Conservation (phyloP, 1,140 invertebrate species). For the Leptopilina boulardi region DNA sequence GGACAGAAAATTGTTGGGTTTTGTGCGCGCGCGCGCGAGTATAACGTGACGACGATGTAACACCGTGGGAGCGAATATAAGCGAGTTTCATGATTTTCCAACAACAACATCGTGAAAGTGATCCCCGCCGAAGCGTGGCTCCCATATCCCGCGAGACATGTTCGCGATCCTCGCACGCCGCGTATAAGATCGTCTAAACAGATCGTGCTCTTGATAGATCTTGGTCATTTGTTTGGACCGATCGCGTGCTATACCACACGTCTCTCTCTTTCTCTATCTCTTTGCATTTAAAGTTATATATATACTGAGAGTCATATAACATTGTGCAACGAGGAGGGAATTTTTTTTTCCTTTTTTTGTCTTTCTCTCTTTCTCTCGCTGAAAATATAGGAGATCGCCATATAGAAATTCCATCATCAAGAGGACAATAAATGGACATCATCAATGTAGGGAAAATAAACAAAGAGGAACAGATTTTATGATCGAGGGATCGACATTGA, state of each 20-base stretch:
- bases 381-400: too few species aligned
- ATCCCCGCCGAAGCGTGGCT: constrained; percentile 60
- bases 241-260: too few species aligned
- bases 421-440: too few species aligned
- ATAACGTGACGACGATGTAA: too few species aligned
- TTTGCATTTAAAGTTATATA: too few species aligned
- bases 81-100: constrained; percentile 64
- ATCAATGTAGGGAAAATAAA: too few species aligned
- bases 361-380: too few species aligned
- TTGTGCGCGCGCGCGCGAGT: too few species aligned
- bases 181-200: constrained; percentile 47
- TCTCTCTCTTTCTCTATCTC: too few species aligned
- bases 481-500: background rate
- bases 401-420: background rate
- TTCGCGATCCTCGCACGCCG: constrained; percentile 41
- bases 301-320: too few species aligned
- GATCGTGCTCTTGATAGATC: constrained; percentile 68
- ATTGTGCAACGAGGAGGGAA: constrained; percentile 45
- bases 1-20: constrained; percentile 10
- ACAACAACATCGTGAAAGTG: constrained; percentile 68
- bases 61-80: constrained; percentile 68
- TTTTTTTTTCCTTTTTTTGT: too few species aligned
- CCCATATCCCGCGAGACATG: constrained; percentile 51
- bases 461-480: background rate
- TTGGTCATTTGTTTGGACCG: constrained; percentile 48